Evolutionary conservation across 37 sponge, comb jelly and placozoan species (phyloP).

Genomic region (Diacarnus erythraeanus): DNA sequence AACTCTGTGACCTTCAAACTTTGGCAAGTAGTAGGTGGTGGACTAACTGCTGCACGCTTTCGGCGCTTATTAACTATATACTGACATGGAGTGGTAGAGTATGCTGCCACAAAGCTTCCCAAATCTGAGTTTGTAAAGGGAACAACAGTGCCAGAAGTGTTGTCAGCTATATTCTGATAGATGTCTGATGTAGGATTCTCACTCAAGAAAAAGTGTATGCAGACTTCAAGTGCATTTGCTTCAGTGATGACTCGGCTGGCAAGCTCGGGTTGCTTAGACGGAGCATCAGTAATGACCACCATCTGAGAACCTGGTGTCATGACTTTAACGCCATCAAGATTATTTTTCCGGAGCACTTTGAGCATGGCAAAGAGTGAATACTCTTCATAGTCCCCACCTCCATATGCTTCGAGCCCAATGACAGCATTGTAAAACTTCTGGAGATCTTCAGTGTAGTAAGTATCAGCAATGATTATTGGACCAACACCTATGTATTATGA

Average conservation of each 20-base stretch:
- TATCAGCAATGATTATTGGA: conserved; percentile 3
- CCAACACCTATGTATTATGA: conserved; percentile 37
- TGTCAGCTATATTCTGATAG: background rate
- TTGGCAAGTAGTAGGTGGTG: background rate
- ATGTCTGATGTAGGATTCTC: background rate
- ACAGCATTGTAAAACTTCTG: conserved; percentile 1
- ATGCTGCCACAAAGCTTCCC: background rate
- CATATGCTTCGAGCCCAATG: conserved; percentile 11
- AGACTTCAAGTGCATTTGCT: background rate
- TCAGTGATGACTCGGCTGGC: background rate
- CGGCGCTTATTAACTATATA: no score
- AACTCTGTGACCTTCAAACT: conserved; percentile 4
- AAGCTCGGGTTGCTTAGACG: conserved; percentile 19
- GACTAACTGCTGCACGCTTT: no score
- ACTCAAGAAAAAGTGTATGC: conserved; percentile 32
- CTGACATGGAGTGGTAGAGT: conserved; percentile 14
- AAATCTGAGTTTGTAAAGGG: background rate
- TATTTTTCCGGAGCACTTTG: no score
- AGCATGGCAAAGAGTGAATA: conserved; percentile 24
- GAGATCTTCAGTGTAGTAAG: background rate
- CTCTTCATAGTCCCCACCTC: conserved; percentile 53
- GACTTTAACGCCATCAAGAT: no score
- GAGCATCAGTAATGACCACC: conserved; percentile 41
- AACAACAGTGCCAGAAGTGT: background rate
- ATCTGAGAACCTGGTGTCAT: conserved; percentile 22